Evolutionary conservation across 2,888 invertebrate species (phyloP).

Genomic region (Salpingus planirostris): DNA sequence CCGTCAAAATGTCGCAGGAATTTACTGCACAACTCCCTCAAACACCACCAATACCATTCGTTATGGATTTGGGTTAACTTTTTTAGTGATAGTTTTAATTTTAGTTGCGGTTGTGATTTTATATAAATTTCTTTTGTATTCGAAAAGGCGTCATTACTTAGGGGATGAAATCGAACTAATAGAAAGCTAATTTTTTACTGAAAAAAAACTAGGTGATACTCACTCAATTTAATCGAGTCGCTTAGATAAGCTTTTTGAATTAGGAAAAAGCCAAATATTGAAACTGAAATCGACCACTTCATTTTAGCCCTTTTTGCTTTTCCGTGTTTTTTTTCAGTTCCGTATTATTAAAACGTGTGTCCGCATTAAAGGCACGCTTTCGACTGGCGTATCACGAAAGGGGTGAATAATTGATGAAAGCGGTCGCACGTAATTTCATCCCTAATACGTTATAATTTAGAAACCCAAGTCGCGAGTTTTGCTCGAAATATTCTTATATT

Average conservation of each 20-base stretch:
- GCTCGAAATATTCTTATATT: slow-evolving; percentile 15
- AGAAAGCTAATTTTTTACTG: slow-evolving; percentile 11
- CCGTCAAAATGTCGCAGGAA: slow-evolving; percentile 35
- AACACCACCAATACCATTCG: background rate
- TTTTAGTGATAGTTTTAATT: slow-evolving; percentile 12
- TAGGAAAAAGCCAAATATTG: no score
- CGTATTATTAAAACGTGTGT: background rate
- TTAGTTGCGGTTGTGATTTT: slow-evolving; percentile 13
- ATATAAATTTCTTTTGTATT: slow-evolving; percentile 24
- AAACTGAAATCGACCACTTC: no score
- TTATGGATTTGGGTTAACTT: slow-evolving; percentile 5
- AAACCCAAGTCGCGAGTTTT: slow-evolving; percentile 10
- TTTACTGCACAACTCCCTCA: slow-evolving; percentile 25
- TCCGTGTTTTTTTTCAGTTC: background rate
- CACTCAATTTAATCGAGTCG: no score
- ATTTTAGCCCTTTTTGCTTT: no score
- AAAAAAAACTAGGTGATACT: no score
- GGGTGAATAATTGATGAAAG: slow-evolving; percentile 22
- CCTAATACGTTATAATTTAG: slow-evolving; percentile 15
- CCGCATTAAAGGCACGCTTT: no score
- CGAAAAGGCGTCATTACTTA: slow-evolving; percentile 27
- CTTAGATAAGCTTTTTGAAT: no score
- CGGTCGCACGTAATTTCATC: slow-evolving; percentile 15
- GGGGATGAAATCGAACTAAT: slow-evolving; percentile 34
- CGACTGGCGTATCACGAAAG: no score